Base-by-base conservation (phyloP, 2,113 vertebrate species). In the Brachyistius frenatus region DNA sequence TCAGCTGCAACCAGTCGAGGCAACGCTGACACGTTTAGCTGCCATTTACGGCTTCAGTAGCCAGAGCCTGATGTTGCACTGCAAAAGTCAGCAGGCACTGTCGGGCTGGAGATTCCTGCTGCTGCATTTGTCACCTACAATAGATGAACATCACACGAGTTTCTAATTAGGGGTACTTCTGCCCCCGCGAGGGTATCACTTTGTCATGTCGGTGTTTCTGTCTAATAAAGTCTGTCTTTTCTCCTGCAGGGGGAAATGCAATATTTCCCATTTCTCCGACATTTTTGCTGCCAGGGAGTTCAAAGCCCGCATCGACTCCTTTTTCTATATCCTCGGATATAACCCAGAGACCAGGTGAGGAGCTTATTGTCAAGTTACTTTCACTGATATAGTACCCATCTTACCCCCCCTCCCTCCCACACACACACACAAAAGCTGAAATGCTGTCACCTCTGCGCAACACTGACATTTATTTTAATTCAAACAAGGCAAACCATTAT, bases 261-360 rank as follows among this genome's bases (percentile, higher is more conserved):
- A 97, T 90, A 99, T 99, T 93, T 97, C 96, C 88, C 98, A 99
- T 95, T 99, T 99, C 95, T 99, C 98, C 84, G 98, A 99, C 94
- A 99, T 99, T 91, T 99, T 99, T 93, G 97, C 97, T 95, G 98
- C 98, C 91, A 96, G 96, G 95, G 98, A 99, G 93, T 99, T 99
- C 93, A 99, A 98, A 96, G 97, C 98, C 69, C 95, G 97, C 78
- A 96, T 97, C 89, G 98, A 99, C 96, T 98, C 98, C 64, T 99
- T 99, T 93, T 99, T 99, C 96, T 99, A 99, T 93, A 99, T 99
- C 87, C 92, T 99, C 85, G 98, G 98, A 93, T 99, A 99, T 81
- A 99, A 99, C 93, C 98, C 98, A 91, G 98, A 99, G 94, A 99
- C 98, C 70, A 98, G 98, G 98, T 99, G 94, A 97, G 96, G 76